These are phyloP conservation scores for Drosophila pallidifrons DNA, from an alignment of 1,140 invertebrate species.

Conservation along the genomic window DNA sequence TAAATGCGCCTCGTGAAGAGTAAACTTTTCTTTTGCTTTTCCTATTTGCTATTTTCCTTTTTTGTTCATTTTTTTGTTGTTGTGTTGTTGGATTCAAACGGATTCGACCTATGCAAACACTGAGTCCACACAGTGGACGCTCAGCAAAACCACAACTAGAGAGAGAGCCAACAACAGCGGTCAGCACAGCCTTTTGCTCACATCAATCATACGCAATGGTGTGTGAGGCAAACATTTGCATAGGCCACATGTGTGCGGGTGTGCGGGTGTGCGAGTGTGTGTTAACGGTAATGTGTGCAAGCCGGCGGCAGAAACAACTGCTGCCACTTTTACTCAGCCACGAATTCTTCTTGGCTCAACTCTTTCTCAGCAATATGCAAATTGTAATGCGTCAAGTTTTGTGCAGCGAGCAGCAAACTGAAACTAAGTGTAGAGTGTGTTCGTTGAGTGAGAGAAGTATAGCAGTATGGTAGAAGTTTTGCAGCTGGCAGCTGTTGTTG, in stretches of 20 bases:
- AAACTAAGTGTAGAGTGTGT: neutral
- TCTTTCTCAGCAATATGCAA: constrained; percentile 65
- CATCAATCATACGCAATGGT: constrained; percentile 78
- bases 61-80: constrained; percentile 4
- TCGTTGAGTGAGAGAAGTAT: no score
- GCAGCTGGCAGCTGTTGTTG: constrained; percentile 19
- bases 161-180: constrained; percentile 18
- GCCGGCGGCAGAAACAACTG: constrained; percentile 20
- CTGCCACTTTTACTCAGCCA: neutral
- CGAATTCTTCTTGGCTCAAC: no score
- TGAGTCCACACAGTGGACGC: neutral
- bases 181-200: constrained; percentile 60
- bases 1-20: constrained; percentile 13
- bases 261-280: no score
- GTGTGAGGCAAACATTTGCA: constrained; percentile 71
- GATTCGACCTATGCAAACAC: constrained; percentile 39
- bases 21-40: neutral
- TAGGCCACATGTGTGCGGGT: constrained; percentile 44
- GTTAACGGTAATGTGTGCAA: constrained; percentile 27
- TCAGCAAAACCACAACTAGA: constrained; percentile 12
- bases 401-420: constrained; percentile 14
- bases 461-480: constrained; percentile 29
- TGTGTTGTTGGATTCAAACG: neutral
- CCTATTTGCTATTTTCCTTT: neutral
- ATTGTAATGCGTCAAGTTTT: constrained; percentile 61